A percentile compares a stretch with the other conserved stretches of the same genome.
Evolutionary conservation across 64 coral and sea anemone genomes (phyloP).

Genomic region (Platygyra sinensis): DNA sequence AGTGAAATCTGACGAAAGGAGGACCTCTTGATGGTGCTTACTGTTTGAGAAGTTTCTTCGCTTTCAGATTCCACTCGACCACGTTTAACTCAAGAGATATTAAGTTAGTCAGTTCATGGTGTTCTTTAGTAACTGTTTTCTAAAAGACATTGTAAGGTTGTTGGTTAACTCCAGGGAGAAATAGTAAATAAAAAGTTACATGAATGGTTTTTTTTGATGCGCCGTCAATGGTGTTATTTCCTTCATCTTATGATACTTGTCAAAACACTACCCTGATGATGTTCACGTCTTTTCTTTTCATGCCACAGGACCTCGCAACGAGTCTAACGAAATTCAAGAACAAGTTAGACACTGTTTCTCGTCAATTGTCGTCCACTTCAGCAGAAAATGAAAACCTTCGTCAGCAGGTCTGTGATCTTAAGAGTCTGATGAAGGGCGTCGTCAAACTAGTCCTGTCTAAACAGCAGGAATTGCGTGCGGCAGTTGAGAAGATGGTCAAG

Average conservation of each 20-base stretch:
- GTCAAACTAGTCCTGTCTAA: constrained; percentile 62
- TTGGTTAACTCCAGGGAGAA: too few relatives aligned
- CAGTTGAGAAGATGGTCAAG: constrained; percentile 59
- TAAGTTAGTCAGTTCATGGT: too few relatives aligned
- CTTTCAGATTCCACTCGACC: too few relatives aligned
- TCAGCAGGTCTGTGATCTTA: constrained; percentile 40
- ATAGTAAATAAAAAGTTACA: too few relatives aligned
- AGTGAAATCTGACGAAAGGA: too few relatives aligned
- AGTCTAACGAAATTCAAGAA: constrained; percentile 11
- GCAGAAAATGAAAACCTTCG: neutral
- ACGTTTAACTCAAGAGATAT: too few relatives aligned
- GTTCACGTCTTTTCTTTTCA: neutral
- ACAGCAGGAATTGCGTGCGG: constrained; percentile 42
- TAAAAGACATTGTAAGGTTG: too few relatives aligned
- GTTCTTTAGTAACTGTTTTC: too few relatives aligned
- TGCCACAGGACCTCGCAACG: constrained; percentile 5
- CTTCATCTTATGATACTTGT: neutral
- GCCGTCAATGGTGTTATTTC: too few relatives aligned
- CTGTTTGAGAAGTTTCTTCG: too few relatives aligned
- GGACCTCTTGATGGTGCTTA: too few relatives aligned
- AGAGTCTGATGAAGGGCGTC: constrained; percentile 66
- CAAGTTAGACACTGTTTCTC: constrained; percentile 1
- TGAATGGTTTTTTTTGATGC: too few relatives aligned
- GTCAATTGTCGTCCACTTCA: constrained; percentile 1
- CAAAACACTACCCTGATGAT: neutral